Base-by-base conservation (phyloP, 1,140 invertebrate species). In the Coelopa frigida region DNA sequence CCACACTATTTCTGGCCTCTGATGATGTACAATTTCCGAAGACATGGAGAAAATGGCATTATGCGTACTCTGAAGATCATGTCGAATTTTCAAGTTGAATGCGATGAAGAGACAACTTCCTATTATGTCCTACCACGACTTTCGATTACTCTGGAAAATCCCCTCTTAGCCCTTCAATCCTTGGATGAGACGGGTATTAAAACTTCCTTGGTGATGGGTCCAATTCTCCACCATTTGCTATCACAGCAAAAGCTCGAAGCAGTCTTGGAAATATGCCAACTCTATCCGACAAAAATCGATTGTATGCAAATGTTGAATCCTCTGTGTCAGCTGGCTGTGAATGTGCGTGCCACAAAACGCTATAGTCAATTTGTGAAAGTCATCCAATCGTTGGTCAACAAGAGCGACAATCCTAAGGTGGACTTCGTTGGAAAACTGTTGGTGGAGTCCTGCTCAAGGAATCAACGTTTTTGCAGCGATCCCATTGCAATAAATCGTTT, bases 21-120 rank as follows among this genome's bases (percentile, higher is more conserved):
- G 33, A 5, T 68, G 12, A 38, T 62, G 23, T 46, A 61, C 8
- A 47, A 54, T 12, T 52, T 54, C 14, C 42, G 43, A 2, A 43
- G 49, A 6, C 52, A 61, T 0, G 63, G 62, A 7, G 66, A 68
- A 38, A 31, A 29, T 1, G 66, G 61, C 0, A 40, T 68, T 23
- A 36, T 68, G 1, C 54, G 41, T 1, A 31, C 70, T 3, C 17
- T 78, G 0, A 45, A 54, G 10, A 57, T 60, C 20, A 76, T 75
- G 71, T 35, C 57, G 12, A 43, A 65, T 3, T 53, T 71, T 20
- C 49, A 61, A 3, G 64, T 76, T 3, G 52, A 62, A 18, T 52
- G 70, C 11, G 73, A 78, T 55, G 46, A 53, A 20, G 61, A 68
- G 10, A 77, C 75, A 1, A 44, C 77, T 11, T 24, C 52, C 1